These are phyloP conservation scores for Temnothorax nylanderi DNA, from an alignment of 1,140 invertebrate species.

Conservation along the genomic window DNA sequence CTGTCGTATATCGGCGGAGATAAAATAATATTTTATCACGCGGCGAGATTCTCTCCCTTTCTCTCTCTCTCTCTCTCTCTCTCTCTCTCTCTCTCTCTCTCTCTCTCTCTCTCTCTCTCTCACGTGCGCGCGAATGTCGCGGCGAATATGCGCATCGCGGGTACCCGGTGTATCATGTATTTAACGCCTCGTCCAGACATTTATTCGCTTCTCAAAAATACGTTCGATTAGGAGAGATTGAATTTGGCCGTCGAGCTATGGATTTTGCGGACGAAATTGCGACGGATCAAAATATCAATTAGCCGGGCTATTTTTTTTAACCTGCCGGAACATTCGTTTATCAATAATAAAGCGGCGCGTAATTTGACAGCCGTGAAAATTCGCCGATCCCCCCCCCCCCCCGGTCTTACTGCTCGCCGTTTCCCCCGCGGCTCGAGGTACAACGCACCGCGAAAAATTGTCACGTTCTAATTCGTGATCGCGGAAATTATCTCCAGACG, in stretches of 20 bases:
- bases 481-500: conserved; percentile 42
- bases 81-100: not conserved
- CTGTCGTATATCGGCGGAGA: conserved; percentile 20
- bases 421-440: not conserved
- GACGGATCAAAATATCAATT: conserved; percentile 73
- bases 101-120: not conserved
- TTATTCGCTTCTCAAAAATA: conserved; percentile 69
- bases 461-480: conserved; percentile 52
- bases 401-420: not conserved
- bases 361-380: conserved; percentile 47
- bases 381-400: not conserved
- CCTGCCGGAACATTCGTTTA: conserved; percentile 61
- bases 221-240: conserved; percentile 68
- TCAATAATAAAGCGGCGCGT: conserved; percentile 55
- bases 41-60: conserved; percentile 17
- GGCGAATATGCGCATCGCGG: not conserved
- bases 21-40: conserved; percentile 58
- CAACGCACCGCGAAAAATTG: conserved; percentile 32
- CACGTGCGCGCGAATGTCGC: conserved; percentile 2
- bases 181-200: conserved; percentile 66
- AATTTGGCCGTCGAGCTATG: conserved; percentile 65
- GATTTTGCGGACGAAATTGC: conserved; percentile 46
- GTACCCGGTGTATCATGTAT: conserved; percentile 49
- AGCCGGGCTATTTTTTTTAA: conserved; percentile 47
- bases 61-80: not conserved